Base-by-base conservation (phyloP, 2,888 invertebrate species). In the Gandaritis pyraliata region DNA sequence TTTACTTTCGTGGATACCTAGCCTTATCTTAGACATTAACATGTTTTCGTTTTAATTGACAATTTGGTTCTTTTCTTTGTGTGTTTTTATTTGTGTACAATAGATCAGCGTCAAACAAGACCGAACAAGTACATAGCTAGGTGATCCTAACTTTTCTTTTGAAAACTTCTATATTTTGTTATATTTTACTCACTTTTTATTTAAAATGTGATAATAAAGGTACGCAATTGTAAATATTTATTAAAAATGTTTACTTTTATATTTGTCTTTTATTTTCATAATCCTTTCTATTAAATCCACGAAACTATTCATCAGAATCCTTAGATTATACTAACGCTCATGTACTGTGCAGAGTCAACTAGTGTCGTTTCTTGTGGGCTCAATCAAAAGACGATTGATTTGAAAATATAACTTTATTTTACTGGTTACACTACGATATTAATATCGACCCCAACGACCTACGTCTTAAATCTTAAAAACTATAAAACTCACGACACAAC, bases 141-240 rank as follows among this genome's bases (percentile, higher is more conserved):
- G 77, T 75, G 80, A 58, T 30, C 58, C 51, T 62, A 56, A 53
- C 52, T 74, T 77, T 78, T 80, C 68, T 77, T 79, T 81, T 77
- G 72, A 74, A 77, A 80, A 83, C 56, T 54, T 53, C 48, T 85
- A 84, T 85, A 85, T 87, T 86, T 85, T 88, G 80, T 88, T 87
- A 83, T 80, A 84, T 80, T 81, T 81, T 81, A 83, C 82, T 81
- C 80, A 82, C 80, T 81, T 86, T 39, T 86, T 83, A 83, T 85
- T 86, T 83, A 70, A 82, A 83, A 88, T 87, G 88, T 89, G 88
- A 90, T 88, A 88, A 77, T 69, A 77, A 72, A 66, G 63, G 65
- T 77, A 77, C 73, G 77, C 81, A 82, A 85, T 85, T 90, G 90
- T 90, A 90, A 89, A 90, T 89, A 88, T 85, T 85, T 88, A 89